Evolutionary conservation across 2,797 vertebrate genomes (phyloP), one percentile per base, ranked within the genome.

Genomic region (Brachymystax lenok): DNA sequence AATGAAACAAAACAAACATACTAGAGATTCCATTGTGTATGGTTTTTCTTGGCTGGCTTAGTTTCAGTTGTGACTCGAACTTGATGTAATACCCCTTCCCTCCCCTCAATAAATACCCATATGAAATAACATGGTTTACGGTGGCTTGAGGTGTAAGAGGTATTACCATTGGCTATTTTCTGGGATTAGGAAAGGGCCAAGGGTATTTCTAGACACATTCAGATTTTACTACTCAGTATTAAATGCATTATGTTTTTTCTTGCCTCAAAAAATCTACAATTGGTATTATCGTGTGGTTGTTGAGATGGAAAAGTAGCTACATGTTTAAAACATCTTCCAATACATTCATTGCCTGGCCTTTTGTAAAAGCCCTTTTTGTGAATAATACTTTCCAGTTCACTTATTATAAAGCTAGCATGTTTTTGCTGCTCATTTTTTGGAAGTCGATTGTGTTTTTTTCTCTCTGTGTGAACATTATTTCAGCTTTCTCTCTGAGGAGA

Each of bases 361-460:
- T 85, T 85, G 81, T 83, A 77, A 28, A 66, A 66, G 5, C 13
- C 27, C 27, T 66, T 33, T 85, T 83, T 87, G 78, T 80, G 86
- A 88, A 82, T 84, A 91, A 87, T 87, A 85, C 80, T 91, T 89
- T 90, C 86, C 85, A 86, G 76, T 82, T 85, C 88, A 77, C 87
- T 84, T 71, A 82, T 76, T 80, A 84, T 33, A 7, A 79, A 4
- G 70, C 80, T 85, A n/a, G 76, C 72, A 72, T 91, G 84, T 91
- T 92, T 91, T 91, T 84, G 40, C 83, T 86, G 76, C 80, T 88
- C 79, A 85, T 90, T 92, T 80, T 90, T 88, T 83, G 88, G 84
- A 88, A 77, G 77, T 64, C 72, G 46, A 74, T 4, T 27, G 51
- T 80, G 77, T 79, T 90, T 88, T 88, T 82, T 83, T 77, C 86